A percentile compares a stretch with the other conserved stretches of the same genome.
phyloP scores from a whole-genome alignment of 2,113 vertebrate genomes.

The Hemiprocne comata region DNA sequence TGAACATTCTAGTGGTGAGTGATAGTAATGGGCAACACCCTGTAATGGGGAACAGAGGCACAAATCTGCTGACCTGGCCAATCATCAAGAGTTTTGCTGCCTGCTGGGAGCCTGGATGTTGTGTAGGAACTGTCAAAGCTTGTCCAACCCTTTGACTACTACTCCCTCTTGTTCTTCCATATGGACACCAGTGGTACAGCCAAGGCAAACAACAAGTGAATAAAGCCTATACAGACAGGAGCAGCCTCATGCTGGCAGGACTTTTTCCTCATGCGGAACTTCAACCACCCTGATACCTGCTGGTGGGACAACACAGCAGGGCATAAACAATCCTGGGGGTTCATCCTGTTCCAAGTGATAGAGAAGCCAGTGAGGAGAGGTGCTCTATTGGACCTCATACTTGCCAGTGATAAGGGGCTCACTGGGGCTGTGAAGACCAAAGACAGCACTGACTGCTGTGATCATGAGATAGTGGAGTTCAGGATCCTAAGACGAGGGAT shows the following conservation, averaged over 20 bases:
- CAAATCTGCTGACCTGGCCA: neutral
- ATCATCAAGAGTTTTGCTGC: neutral
- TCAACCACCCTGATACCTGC: neutral
- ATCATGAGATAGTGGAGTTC: too few species aligned
- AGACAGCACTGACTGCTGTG: neutral
- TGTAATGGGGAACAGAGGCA: neutral
- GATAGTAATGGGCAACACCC: neutral
- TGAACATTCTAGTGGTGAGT: neutral
- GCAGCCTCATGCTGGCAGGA: neutral
- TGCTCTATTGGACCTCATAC: neutral
- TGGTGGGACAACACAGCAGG: neutral
- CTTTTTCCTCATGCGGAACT: neutral
- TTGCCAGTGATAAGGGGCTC: neutral
- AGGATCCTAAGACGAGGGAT: neutral
- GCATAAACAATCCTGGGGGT: neutral
- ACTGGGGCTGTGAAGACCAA: neutral
- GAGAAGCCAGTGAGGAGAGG: neutral
- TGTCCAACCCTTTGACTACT: neutral
- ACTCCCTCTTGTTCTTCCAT: neutral
- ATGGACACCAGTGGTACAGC: neutral
- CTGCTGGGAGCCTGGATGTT: neutral
- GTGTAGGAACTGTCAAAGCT: too few species aligned
- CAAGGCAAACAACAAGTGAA: neutral
- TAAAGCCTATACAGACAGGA: neutral
- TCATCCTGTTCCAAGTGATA: neutral